Evolutionary conservation across 2,888 invertebrate species (phyloP).

Genomic region (Diarsia rubi): DNA sequence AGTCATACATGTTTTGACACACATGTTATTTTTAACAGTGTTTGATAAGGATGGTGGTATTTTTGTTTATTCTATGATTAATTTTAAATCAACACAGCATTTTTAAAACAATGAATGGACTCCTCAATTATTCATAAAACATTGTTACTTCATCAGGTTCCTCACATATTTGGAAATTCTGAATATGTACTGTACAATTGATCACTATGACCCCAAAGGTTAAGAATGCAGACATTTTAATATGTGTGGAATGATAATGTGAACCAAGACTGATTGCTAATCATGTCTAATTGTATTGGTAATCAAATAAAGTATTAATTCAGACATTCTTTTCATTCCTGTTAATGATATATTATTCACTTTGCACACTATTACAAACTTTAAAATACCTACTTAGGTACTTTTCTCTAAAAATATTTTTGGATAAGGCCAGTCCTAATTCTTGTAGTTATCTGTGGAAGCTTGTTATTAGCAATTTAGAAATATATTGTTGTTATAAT

Average conservation of each 20-base stretch:
- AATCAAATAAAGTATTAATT: background rate
- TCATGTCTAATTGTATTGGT: background rate
- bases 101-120: background rate
- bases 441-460: no score
- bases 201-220: conserved; percentile 39
- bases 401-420: background rate
- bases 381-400: no score
- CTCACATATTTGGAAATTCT: conserved; percentile 13
- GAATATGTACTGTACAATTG: conserved; percentile 19
- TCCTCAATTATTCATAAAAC: background rate
- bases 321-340: conserved; percentile 3
- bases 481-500: no score
- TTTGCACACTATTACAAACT: background rate
- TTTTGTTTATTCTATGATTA: background rate
- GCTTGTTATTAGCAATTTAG: no score
- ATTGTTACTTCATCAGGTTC: background rate
- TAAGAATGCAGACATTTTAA: conserved; percentile 51
- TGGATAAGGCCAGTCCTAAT: background rate
- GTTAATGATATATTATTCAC: background rate
- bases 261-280: conserved; percentile 20
- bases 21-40: conserved; percentile 14
- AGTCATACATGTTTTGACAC: conserved; percentile 8
- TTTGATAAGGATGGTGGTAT: background rate
- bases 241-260: conserved; percentile 36
- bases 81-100: background rate